Evolutionary conservation across 2,888 invertebrate species (phyloP).

Genomic region (Alcis repandata): DNA sequence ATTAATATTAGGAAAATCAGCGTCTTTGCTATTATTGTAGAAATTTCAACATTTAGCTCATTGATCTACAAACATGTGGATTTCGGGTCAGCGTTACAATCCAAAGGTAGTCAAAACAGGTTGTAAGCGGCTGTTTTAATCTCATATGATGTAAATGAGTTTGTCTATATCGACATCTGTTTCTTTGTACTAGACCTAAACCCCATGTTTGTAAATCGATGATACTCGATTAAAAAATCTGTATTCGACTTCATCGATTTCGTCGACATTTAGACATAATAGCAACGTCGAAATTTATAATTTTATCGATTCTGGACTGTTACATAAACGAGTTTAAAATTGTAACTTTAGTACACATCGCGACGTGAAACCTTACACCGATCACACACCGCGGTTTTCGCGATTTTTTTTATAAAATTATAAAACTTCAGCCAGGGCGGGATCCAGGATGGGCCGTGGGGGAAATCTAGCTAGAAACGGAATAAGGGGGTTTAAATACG

Average conservation of each 20-base stretch:
- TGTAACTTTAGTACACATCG: constrained; percentile 19
- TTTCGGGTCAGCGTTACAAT: too few species aligned
- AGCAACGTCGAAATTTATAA: constrained; percentile 16
- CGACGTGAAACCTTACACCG: constrained; percentile 16
- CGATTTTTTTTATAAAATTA: constrained; percentile 39
- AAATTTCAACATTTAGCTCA: constrained; percentile 1
- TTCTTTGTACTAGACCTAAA: not conserved
- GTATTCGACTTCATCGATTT: not conserved
- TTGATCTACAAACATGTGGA: not conserved
- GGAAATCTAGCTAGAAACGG: not conserved
- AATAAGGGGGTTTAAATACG: not conserved
- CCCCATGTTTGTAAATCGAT: not conserved
- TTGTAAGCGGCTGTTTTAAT: too few species aligned
- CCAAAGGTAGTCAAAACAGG: too few species aligned
- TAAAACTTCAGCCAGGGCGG: constrained; percentile 33
- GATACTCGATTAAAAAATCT: too few species aligned
- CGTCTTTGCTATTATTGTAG: constrained; percentile 3
- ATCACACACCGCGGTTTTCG: constrained; percentile 27
- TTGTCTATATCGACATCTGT: too few species aligned
- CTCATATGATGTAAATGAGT: too few species aligned
- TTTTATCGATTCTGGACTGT: constrained; percentile 16
- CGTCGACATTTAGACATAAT: constrained; percentile 8
- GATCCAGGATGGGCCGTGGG: constrained; percentile 17
- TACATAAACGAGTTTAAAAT: constrained; percentile 15
- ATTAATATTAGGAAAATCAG: constrained; percentile 10